These are phyloP conservation scores for Petrolisthes manimaculis DNA, from an alignment of 2,888 invertebrate species.

Conservation along the genomic window DNA sequence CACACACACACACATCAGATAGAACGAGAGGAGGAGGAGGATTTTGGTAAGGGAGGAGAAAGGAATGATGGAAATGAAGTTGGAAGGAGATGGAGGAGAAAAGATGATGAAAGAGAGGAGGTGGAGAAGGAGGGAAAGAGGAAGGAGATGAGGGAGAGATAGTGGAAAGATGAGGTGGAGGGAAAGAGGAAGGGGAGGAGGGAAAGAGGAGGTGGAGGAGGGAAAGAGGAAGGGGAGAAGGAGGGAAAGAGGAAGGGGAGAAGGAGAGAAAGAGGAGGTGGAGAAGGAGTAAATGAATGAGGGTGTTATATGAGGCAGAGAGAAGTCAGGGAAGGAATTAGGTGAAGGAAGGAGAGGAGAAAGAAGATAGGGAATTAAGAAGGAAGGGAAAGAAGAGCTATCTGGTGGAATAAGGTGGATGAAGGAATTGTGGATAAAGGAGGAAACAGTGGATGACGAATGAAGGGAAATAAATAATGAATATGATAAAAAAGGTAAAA, in stretches of 20 bases:
- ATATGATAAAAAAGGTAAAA: background rate
- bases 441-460: background rate
- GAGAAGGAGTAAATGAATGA: background rate
- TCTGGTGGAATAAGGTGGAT: background rate
- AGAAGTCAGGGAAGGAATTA: background rate
- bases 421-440: background rate
- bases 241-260: background rate
- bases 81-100: background rate
- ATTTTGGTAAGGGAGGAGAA: background rate
- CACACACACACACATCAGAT: background rate
- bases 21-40: background rate
- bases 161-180: background rate
- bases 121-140: background rate
- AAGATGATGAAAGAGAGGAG: background rate
- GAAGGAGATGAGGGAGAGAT: background rate
- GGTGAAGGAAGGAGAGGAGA: background rate
- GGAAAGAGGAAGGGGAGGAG: background rate
- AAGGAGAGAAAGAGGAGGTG: background rate
- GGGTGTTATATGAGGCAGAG: background rate
- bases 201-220: background rate
- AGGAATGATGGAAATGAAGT: background rate
- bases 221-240: background rate
- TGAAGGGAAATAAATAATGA: background rate
- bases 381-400: background rate
- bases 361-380: background rate